These are phyloP conservation scores for Xiphophorus birchmanni DNA, from an alignment of 2,797 vertebrate genomes.

Conservation along the genomic window DNA sequence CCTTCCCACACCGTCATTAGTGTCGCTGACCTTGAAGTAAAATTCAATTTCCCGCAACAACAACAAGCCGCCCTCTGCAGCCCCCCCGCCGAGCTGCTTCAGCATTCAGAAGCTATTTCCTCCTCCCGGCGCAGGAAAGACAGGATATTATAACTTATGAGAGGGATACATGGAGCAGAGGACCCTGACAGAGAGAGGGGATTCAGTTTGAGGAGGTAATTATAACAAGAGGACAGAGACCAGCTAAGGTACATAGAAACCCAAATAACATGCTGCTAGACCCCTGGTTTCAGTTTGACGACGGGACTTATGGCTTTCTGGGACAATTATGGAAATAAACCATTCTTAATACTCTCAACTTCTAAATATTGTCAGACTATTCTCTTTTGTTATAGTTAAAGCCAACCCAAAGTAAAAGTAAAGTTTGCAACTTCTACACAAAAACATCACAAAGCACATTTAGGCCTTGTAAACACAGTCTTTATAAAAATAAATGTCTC, in stretches of 20 bases:
- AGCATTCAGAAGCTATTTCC: slow-evolving; percentile 76
- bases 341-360: slow-evolving; percentile 19
- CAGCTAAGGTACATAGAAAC: slow-evolving; percentile 68
- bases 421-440: background rate
- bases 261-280: slow-evolving; percentile 54
- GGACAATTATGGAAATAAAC: slow-evolving; percentile 44
- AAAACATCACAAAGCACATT: background rate
- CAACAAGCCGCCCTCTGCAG: slow-evolving; percentile 54
- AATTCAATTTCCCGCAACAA: slow-evolving; percentile 81
- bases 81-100: slow-evolving; percentile 62
- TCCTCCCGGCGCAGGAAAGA: slow-evolving; percentile 50
- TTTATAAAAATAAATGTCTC: no score
- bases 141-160: slow-evolving; percentile 78
- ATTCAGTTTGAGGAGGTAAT: slow-evolving; percentile 80
- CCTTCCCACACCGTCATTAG: slow-evolving; percentile 77
- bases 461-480: no score
- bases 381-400: slow-evolving; percentile 60
- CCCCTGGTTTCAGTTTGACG: slow-evolving; percentile 68
- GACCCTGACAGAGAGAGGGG: slow-evolving; percentile 47
- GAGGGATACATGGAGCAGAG: slow-evolving; percentile 55
- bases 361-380: slow-evolving; percentile 68
- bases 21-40: slow-evolving; percentile 84
- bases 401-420: background rate
- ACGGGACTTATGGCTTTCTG: slow-evolving; percentile 42
- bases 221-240: slow-evolving; percentile 64